A percentile compares a stretch with the other conserved stretches of the same genome.
phyloP scores from a whole-genome alignment of 1,140 invertebrate species.

The Diorhabda sublineata region DNA sequence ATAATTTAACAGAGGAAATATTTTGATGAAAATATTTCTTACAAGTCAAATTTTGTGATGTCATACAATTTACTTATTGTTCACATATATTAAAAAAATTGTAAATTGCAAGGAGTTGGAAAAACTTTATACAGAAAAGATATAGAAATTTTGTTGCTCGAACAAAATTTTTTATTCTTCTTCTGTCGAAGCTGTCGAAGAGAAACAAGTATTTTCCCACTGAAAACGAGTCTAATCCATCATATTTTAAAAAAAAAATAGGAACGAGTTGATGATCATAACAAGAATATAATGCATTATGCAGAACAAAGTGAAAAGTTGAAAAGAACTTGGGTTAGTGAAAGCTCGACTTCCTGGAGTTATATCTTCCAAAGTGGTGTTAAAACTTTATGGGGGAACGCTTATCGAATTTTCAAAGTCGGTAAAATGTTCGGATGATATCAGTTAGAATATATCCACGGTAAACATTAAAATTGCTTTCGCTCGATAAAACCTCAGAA shows the following conservation, averaged over 20 bases:
- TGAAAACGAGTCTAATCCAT: background rate
- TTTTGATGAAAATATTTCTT: too few species aligned
- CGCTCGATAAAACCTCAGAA: conserved; percentile 12
- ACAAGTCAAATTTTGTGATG: too few species aligned
- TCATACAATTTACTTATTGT: too few species aligned
- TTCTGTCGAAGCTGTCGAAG: too few species aligned
- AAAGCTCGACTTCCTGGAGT: conserved; percentile 5
- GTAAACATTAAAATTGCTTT: conserved; percentile 15
- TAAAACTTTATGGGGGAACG: conserved; percentile 12
- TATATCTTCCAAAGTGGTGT: conserved; percentile 9
- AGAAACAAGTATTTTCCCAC: background rate
- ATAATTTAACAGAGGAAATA: too few species aligned
- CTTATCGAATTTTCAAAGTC: conserved; percentile 12
- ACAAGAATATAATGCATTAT: conserved; percentile 15
- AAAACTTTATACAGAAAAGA: too few species aligned
- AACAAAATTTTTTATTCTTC: too few species aligned
- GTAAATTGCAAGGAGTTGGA: too few species aligned
- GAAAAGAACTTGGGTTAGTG: conserved; percentile 5
- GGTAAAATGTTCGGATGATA: conserved; percentile 12
- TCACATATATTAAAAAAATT: too few species aligned
- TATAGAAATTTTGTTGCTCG: too few species aligned
- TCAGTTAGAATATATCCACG: conserved; percentile 14
- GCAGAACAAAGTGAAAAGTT: conserved; percentile 15
- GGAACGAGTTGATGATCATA: background rate
- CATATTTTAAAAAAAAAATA: background rate